Conservation (phyloP, 2,113 vertebrate genomes). For the Passerina amoena region DNA sequence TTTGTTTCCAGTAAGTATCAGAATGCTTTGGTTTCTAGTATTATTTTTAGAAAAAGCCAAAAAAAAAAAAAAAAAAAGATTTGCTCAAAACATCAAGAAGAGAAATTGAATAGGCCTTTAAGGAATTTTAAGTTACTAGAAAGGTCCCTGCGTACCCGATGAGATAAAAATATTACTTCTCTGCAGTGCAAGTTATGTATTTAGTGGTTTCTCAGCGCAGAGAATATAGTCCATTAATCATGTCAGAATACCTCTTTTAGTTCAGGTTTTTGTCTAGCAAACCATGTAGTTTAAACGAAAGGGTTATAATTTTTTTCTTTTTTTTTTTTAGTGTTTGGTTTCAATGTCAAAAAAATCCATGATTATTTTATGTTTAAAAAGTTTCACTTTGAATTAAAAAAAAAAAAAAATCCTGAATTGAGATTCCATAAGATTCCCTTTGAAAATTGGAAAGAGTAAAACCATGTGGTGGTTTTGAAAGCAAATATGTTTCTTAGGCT, state of each 20-base stretch:
- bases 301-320: not conserved
- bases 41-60: not conserved
- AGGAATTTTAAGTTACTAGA: not conserved
- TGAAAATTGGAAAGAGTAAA: not conserved
- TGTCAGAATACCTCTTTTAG: not conserved
- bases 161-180: not conserved
- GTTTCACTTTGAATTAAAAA: not conserved
- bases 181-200: not conserved
- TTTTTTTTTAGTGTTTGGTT: not conserved
- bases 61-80: not conserved
- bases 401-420: not conserved
- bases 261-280: not conserved
- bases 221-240: not conserved
- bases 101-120: not conserved
- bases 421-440: not conserved
- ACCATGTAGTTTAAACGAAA: not conserved
- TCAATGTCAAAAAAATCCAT: not conserved
- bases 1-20: not conserved
- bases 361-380: accelerated
- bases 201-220: not conserved
- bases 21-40: not conserved
- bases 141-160: not conserved
- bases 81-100: not conserved
- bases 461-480: not conserved
- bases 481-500: not conserved